Conservation (phyloP, 1,140 invertebrate species). For the Hyles vespertilio region DNA sequence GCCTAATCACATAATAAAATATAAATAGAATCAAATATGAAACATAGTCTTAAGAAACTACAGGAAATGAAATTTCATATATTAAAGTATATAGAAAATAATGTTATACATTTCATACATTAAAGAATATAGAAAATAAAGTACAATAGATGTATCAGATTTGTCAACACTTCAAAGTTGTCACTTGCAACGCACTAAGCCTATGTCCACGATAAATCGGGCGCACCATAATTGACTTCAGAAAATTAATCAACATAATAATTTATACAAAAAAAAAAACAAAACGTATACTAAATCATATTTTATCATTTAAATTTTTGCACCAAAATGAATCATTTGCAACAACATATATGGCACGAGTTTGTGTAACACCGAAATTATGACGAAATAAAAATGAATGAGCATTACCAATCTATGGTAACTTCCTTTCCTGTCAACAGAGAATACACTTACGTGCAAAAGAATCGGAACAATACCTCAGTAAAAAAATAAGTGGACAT, state of each 20-base stretch:
- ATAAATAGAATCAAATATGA: too few species aligned
- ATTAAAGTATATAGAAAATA: too few species aligned
- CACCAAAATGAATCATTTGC: conserved; percentile 9
- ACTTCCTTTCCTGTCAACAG: not conserved
- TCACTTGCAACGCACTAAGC: conserved; percentile 31
- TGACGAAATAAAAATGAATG: not conserved
- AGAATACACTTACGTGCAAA: conserved; percentile 3
- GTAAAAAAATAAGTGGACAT: too few species aligned
- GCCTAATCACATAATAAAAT: too few species aligned
- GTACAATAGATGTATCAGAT: too few species aligned
- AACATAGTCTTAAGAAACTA: too few species aligned
- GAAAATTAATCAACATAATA: conserved; percentile 36
- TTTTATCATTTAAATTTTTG: conserved; percentile 5
- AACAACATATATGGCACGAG: conserved; percentile 22
- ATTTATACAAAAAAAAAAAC: conserved; percentile 27
- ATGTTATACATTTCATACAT: too few species aligned
- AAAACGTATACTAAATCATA: conserved; percentile 15
- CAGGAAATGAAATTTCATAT: too few species aligned
- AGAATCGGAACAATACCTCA: not conserved
- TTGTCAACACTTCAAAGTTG: not conserved
- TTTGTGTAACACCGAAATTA: not conserved
- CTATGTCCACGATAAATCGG: conserved; percentile 15
- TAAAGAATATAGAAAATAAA: too few species aligned
- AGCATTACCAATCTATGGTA: conserved; percentile 5
- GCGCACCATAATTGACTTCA: conserved; percentile 71